Evolutionary conservation across 2,888 invertebrate species (phyloP), one percentile per base, ranked within the genome.

Genomic region (Hirtodrosophila histrioides): DNA sequence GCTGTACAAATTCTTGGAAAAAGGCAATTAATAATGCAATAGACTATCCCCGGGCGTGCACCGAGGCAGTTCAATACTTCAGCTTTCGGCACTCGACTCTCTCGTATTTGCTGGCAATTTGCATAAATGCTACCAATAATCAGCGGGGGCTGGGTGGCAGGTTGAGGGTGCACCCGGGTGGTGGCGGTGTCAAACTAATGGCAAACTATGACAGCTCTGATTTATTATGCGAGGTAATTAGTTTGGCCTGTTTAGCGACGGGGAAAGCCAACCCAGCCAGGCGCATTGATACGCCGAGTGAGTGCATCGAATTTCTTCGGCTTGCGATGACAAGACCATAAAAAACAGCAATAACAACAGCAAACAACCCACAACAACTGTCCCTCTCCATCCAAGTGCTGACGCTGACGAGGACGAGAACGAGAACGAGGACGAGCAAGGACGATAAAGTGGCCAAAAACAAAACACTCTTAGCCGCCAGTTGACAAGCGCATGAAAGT

Each of bases 191-290:
- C 80, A 80, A 69, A 63, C 78, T 76, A 83, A 78, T 87, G 74
- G 80, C 70, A 74, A 76, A 74, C 75, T 84, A 82, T 84, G 84
- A 86, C 86, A 84, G 82, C 69, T 56, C 75, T 84, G 86, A 84
- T 84, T 84, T 84, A 84, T 84, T 82, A 84, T 84, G 79, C 72
- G 69, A 63, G 68, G 82, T 81, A 84, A 84, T 84, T 84, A 84
- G 85, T 86, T 84, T 84, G 86, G 75, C 84, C 86, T 82, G 75
- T 53, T 83, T 86, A 81, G 74, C 27, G 27, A 53, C 46, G 33
- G 55, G 58, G 68, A 46, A 64, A 60, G 76, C 60, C 57, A 74
- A 66, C 58, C 40, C 51, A 45, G 39, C 43, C 36, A 36, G 17
- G 27, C 56, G 45, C 65, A 66, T 66, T 56, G 65, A 66, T 66